phyloP scores from a whole-genome alignment of 2,797 vertebrate genomes.

The Hydrophis major region DNA sequence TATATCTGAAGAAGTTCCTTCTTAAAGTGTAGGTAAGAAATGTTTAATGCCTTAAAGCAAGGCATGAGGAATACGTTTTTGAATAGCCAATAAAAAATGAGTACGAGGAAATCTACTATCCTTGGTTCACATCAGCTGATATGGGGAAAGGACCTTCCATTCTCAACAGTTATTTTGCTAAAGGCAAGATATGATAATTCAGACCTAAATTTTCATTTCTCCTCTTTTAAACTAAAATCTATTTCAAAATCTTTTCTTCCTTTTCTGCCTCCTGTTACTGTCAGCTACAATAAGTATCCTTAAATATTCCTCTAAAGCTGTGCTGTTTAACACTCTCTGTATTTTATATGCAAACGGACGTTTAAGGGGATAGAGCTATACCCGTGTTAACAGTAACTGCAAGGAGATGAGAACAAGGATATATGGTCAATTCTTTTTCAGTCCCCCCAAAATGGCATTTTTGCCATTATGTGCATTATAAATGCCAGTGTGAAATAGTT shows the following conservation, averaged over 20 bases:
- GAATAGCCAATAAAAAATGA: not conserved
- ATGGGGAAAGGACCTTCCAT: not conserved
- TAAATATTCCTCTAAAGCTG: not conserved
- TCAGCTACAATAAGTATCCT: not conserved
- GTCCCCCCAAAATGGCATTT: not conserved
- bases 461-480: not conserved
- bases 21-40: no score
- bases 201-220: not conserved
- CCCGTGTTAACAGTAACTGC: not conserved
- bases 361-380: not conserved
- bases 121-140: not conserved
- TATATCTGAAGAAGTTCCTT: fast-evolving
- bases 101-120: not conserved
- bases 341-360: not conserved
- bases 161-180: not conserved
- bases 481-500: not conserved
- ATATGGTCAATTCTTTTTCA: not conserved
- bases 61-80: not conserved
- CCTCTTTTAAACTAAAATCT: not conserved
- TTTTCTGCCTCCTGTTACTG: not conserved
- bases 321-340: not conserved
- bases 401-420: not conserved
- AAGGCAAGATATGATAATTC: not conserved
- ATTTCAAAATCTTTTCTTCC: not conserved
- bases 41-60: not conserved